Percentiles rank a stretch among this genome's conserved stretches.
Conservation (phyloP, 1,140 invertebrate genomes). For the Mercenaria mercenaria region DNA sequence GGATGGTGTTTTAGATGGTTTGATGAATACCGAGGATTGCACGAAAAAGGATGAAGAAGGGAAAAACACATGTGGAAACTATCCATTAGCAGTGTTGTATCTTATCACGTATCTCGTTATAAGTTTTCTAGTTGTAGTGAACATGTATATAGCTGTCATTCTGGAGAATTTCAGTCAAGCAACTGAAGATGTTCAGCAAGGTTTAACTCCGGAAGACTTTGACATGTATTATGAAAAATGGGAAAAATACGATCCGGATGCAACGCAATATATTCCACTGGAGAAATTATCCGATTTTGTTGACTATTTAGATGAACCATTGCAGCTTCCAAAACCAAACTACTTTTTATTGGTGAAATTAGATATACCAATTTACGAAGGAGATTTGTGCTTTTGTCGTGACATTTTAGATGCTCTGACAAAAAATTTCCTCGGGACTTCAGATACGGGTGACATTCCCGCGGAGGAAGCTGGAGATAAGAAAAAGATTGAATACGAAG, state of each 20-base stretch:
- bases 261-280: constrained; percentile 98
- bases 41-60: constrained; percentile 80
- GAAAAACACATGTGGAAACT: constrained; percentile 96
- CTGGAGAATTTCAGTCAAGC: constrained; percentile 99
- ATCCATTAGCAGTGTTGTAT: constrained; percentile 97
- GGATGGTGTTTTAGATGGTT: constrained; percentile 97
- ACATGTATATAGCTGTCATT: constrained; percentile 99
- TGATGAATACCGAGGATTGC: constrained; percentile 95
- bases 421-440: constrained; percentile 97
- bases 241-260: constrained; percentile 99
- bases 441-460: constrained; percentile 87
- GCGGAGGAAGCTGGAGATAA: constrained; percentile 89
- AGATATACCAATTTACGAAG: constrained; percentile 99
- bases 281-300: constrained; percentile 97
- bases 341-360: constrained; percentile 99
- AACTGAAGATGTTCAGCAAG: constrained; percentile 99
- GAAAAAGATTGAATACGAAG: constrained; percentile 96
- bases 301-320: constrained; percentile 89
- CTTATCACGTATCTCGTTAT: constrained; percentile 98
- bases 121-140: constrained; percentile 99
- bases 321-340: constrained; percentile 98
- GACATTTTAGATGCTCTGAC: constrained; percentile 98
- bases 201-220: constrained; percentile 99
- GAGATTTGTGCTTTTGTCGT: constrained; percentile 98
- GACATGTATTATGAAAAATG: constrained; percentile 99